Conservation (phyloP, 2,113 vertebrate genomes). For the Sinocyclocheilus anshuiensis region DNA sequence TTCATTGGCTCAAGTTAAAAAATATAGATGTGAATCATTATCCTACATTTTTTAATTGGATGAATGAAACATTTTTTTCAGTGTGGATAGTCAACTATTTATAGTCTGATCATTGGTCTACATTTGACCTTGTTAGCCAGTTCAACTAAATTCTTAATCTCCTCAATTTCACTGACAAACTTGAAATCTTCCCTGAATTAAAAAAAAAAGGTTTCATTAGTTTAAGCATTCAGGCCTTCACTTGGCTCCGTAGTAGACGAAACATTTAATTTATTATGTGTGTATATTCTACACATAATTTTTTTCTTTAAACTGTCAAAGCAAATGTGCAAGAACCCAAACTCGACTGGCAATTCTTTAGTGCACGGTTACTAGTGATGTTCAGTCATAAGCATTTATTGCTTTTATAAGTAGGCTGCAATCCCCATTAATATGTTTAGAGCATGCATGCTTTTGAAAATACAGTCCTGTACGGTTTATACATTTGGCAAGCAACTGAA, state of each 20-base stretch:
- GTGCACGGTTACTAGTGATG: background rate
- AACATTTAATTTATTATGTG: background rate
- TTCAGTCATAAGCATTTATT: background rate
- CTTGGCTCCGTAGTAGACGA: background rate
- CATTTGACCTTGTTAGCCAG: slow-evolving; percentile 87
- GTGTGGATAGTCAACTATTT: slow-evolving; percentile 55
- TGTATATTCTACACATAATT: background rate
- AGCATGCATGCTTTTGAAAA: too few relatives aligned
- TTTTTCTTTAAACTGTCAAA: background rate
- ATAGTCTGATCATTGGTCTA: background rate
- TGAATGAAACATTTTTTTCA: too few relatives aligned
- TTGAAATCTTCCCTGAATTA: slow-evolving; percentile 91
- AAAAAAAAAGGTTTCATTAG: background rate
- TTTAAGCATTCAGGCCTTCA: background rate
- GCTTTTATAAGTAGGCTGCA: background rate
- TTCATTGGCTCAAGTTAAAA: too few relatives aligned
- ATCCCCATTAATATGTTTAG: background rate
- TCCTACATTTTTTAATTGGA: slow-evolving; percentile 63
- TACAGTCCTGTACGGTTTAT: background rate
- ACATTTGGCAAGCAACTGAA: background rate
- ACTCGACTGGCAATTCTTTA: background rate
- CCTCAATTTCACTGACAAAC: slow-evolving; percentile 92
- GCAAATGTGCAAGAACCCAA: background rate
- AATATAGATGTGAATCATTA: background rate
- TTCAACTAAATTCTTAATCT: slow-evolving; percentile 91